Conservation (phyloP, 2,888 invertebrate species). For the Tryphoninae sp. region DNA sequence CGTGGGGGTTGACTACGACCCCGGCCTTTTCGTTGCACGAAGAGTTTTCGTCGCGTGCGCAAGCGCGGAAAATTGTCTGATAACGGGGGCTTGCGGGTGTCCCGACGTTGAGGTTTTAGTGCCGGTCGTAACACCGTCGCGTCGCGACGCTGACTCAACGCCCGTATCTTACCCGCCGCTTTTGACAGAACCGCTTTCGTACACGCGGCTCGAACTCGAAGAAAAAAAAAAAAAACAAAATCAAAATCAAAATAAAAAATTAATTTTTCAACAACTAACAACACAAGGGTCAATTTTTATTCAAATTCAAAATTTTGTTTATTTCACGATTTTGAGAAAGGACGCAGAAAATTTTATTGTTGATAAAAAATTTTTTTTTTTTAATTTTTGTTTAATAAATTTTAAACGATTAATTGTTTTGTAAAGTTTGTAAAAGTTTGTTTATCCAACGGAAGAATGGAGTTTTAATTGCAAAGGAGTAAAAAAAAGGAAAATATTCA, state of each 20-base stretch:
- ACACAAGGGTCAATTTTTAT: background rate
- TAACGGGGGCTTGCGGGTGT: conserved; percentile 71
- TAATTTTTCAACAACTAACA: too few relatives aligned
- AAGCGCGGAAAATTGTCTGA: conserved; percentile 73
- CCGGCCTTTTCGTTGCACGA: conserved; percentile 8
- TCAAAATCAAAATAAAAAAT: background rate
- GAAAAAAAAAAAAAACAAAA: background rate
- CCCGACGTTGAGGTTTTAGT: conserved; percentile 72
- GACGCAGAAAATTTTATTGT: too few relatives aligned
- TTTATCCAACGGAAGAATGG: too few relatives aligned
- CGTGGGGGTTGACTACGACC: conserved; percentile 35
- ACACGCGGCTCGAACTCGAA: conserved; percentile 37
- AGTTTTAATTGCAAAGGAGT: too few relatives aligned
- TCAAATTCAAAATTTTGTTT: too few relatives aligned
- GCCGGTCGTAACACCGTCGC: conserved; percentile 74
- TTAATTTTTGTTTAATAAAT: too few relatives aligned
- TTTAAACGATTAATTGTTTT: too few relatives aligned
- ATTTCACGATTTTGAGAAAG: too few relatives aligned
- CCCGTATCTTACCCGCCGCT: background rate
- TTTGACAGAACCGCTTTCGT: conserved; percentile 45
- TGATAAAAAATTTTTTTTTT: too few relatives aligned
- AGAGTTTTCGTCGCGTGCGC: conserved; percentile 68
- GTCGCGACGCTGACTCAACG: conserved; percentile 68
- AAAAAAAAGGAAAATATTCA: too few relatives aligned
- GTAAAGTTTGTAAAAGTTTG: too few relatives aligned